Percentiles rank a stretch among this genome's conserved stretches.
Evolutionary conservation across 1,140 invertebrate species (phyloP).

Genomic region (Diachasmimorpha longicaudata): DNA sequence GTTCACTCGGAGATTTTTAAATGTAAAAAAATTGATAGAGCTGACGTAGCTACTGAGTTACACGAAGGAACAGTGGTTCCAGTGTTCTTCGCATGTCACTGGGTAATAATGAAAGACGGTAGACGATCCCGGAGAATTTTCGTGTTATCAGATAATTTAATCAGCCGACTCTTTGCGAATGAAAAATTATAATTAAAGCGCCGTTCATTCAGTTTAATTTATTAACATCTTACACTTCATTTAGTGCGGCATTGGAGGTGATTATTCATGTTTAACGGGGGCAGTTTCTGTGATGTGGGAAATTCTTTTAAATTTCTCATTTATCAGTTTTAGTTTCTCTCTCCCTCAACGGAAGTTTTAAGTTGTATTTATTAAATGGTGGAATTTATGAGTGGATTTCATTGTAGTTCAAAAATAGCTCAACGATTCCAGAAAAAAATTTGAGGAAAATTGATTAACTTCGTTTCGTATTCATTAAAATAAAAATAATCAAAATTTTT

Average conservation of each 20-base stretch:
- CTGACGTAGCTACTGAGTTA: conserved; percentile 18
- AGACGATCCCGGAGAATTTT: conserved; percentile 11
- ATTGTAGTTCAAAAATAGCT: no score
- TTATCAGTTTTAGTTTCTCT: no score
- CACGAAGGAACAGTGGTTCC: conserved; percentile 18
- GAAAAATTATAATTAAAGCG: neutral
- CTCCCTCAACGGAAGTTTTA: no score
- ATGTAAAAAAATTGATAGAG: conserved; percentile 9
- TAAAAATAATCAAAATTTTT: no score
- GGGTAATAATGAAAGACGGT: conserved; percentile 18
- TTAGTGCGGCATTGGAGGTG: neutral
- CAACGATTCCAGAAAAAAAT: no score
- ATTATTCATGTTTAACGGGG: neutral
- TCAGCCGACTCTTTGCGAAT: conserved; percentile 6
- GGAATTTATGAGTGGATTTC: no score
- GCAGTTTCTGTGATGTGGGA: no score
- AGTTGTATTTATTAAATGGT: no score
- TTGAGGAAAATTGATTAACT: no score
- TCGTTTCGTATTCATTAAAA: no score
- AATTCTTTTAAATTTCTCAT: no score
- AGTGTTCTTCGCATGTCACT: conserved; percentile 17
- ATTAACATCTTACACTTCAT: conserved; percentile 10
- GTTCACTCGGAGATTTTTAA: neutral
- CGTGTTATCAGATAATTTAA: conserved; percentile 36
- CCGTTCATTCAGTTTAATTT: conserved; percentile 6